Conservation (phyloP, 2,113 vertebrate species). For the Macroglossus sobrinus region DNA sequence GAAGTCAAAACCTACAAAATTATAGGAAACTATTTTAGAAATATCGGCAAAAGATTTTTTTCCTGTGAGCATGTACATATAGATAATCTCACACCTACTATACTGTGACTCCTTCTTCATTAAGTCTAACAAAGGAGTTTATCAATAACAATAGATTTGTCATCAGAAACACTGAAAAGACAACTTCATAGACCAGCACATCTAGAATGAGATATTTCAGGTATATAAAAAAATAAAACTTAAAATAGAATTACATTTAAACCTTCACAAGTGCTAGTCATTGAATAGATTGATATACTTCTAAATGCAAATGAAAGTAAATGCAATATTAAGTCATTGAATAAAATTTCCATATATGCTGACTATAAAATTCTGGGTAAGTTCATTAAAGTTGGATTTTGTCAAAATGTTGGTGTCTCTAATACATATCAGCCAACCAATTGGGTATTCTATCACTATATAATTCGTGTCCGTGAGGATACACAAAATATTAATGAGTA, state of each 20-base stretch:
- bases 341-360: not conserved
- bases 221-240: not conserved
- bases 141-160: not conserved
- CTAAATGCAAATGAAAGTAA: not conserved
- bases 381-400: not conserved
- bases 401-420: not conserved
- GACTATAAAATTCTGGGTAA: not conserved
- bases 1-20: not conserved
- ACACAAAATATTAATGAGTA: not conserved
- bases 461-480: not conserved
- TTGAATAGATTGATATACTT: not conserved
- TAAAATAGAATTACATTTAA: not conserved
- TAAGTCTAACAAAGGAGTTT: not conserved
- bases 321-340: not conserved
- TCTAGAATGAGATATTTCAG: not conserved
- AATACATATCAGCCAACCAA: not conserved
- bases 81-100: not conserved
- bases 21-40: not conserved
- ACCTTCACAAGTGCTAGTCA: not conserved
- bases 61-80: not conserved
- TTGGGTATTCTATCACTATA: not conserved
- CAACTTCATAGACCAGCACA: not conserved
- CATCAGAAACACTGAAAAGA: constrained; percentile 1
- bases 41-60: not conserved
- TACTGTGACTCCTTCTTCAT: not conserved